Evolutionary conservation across 2,888 invertebrate species (phyloP).

Genomic region (Rhogogaster chlorosoma): DNA sequence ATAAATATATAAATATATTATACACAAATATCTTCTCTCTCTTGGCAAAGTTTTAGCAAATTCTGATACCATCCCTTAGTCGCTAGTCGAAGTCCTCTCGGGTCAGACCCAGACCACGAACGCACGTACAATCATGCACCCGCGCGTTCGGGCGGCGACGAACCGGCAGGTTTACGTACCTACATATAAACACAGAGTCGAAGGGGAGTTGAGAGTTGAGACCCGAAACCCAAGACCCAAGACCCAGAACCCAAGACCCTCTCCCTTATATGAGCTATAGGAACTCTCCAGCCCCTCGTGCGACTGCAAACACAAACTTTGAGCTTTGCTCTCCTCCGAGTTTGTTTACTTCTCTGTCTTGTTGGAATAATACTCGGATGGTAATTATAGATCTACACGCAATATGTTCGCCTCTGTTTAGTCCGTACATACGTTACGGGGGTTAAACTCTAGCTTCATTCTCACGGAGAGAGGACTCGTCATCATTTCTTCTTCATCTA

Average conservation of each 20-base stretch:
- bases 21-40: background rate
- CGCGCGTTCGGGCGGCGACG: background rate
- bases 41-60: slow-evolving; percentile 57
- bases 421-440: background rate
- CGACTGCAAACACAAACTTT: slow-evolving; percentile 51
- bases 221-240: background rate
- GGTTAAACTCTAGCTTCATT: background rate
- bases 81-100: background rate
- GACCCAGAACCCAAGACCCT: background rate
- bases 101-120: background rate
- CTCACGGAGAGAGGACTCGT: background rate
- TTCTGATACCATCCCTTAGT: slow-evolving; percentile 67
- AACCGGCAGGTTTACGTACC: background rate
- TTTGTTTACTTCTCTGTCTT: slow-evolving; percentile 67
- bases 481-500: no score
- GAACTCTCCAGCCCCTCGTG: slow-evolving; percentile 25
- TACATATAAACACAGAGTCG: background rate
- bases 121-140: background rate
- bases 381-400: slow-evolving; percentile 64
- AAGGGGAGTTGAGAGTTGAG: background rate
- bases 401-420: slow-evolving; percentile 12
- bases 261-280: slow-evolving; percentile 26
- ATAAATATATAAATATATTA: background rate
- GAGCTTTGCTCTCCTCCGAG: slow-evolving; percentile 51
- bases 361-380: slow-evolving; percentile 66